A percentile compares a stretch with the other conserved stretches of the same genome.
phyloP scores from a whole-genome alignment of 2,113 vertebrate genomes.

The Empidonax traillii region DNA sequence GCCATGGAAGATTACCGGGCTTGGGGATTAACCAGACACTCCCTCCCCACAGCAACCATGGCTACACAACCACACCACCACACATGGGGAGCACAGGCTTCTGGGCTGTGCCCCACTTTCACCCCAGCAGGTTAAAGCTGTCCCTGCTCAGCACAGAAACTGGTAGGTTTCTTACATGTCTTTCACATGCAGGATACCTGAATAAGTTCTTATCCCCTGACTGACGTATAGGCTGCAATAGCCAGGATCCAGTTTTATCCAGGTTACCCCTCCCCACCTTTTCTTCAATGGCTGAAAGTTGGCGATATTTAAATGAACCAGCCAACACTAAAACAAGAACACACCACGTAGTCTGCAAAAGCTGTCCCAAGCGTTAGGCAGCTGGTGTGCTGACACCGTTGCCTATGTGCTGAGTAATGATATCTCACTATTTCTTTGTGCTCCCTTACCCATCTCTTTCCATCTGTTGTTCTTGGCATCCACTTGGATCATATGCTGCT shows the following conservation, averaged over 20 bases:
- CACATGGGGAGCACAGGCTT: fast-evolving
- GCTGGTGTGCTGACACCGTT: not conserved
- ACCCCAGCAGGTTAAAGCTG: not conserved
- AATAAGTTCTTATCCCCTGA: not conserved
- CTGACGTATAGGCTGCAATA: not conserved
- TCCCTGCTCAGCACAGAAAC: not conserved
- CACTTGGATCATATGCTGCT: not conserved
- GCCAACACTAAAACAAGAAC: not conserved
- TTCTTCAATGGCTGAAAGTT: not conserved
- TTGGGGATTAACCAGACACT: not conserved
- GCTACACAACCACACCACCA: not conserved
- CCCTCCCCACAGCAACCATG: not conserved
- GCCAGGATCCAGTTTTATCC: not conserved
- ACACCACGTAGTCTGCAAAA: not conserved
- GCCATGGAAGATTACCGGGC: not conserved
- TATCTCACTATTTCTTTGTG: not conserved
- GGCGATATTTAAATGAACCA: not conserved
- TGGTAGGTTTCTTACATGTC: not conserved
- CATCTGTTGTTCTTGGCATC: slow-evolving; percentile 33
- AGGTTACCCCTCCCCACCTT: not conserved
- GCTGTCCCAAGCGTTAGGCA: not conserved
- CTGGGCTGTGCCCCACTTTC: not conserved
- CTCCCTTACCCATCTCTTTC: not conserved
- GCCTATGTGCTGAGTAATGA: slow-evolving; percentile 40
- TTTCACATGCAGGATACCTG: not conserved